Conservation (phyloP, 37 sponge, comb jelly and placozoan species). For the Beroe ovata region DNA sequence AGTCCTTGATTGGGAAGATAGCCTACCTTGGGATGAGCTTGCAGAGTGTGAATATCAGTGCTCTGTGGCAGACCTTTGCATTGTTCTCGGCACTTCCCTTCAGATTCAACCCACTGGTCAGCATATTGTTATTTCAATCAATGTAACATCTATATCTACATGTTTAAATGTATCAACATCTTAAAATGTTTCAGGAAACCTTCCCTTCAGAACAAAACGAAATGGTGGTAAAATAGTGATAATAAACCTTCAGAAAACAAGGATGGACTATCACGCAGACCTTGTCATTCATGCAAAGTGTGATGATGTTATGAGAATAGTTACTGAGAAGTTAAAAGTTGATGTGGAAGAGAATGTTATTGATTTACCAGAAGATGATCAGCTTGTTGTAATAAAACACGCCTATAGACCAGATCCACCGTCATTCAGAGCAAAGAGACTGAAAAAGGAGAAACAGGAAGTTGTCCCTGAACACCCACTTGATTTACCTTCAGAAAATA, state of each 20-base stretch:
- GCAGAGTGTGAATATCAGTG: conserved; percentile 74
- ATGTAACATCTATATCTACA: too few species aligned
- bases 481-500: too few species aligned
- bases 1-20: conserved; percentile 95
- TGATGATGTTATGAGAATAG: conserved; percentile 80
- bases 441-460: conserved; percentile 14
- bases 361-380: not conserved
- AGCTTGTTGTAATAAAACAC: conserved; percentile 9
- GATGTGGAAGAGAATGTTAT: conserved; percentile 30
- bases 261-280: conserved; percentile 80
- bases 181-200: not conserved
- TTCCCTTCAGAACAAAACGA: conserved; percentile 28
- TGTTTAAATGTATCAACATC: too few species aligned
- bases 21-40: conserved; percentile 79
- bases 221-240: conserved; percentile 29
- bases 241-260: conserved; percentile 37
- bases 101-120: conserved; percentile 88
- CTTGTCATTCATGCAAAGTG: conserved; percentile 84
- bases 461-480: too few species aligned
- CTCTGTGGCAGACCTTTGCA: conserved; percentile 84
- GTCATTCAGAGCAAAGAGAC: conserved; percentile 2
- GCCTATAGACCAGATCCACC: conserved; percentile 22
- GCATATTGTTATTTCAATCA: too few species aligned
- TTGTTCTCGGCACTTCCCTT: conserved; percentile 89
- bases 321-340: conserved; percentile 72